Percentiles rank a stretch among this genome's conserved stretches.
phyloP scores from a whole-genome alignment of 1,140 invertebrate genomes.

The Aphelinus atriplicis region DNA sequence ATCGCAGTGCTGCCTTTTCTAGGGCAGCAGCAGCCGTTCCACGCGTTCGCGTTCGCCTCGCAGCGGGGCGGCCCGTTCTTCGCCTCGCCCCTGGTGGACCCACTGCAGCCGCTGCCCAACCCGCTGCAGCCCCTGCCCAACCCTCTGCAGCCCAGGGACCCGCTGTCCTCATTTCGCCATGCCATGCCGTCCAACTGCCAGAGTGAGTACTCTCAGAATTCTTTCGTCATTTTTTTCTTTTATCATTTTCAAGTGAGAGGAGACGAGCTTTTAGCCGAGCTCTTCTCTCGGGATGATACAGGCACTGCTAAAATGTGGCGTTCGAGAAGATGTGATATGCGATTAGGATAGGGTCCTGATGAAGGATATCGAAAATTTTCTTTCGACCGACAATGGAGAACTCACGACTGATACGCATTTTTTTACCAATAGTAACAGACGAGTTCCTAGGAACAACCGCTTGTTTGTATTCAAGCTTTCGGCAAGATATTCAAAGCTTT shows the following conservation, averaged over 20 bases:
- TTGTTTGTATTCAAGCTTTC: too few relatives aligned
- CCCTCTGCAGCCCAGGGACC: conserved; percentile 71
- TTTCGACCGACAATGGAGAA: too few relatives aligned
- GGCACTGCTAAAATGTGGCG: too few relatives aligned
- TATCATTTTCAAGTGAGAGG: not conserved
- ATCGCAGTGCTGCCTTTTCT: conserved; percentile 83
- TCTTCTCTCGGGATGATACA: too few relatives aligned
- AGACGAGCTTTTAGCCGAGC: too few relatives aligned
- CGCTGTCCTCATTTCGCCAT: conserved; percentile 83
- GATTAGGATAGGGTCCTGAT: too few relatives aligned
- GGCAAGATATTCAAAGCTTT: too few relatives aligned
- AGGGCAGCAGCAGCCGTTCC: conserved; percentile 92
- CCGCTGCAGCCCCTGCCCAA: conserved; percentile 62
- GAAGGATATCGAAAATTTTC: too few relatives aligned
- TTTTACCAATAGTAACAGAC: too few relatives aligned
- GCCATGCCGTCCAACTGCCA: conserved; percentile 87
- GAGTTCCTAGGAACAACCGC: too few relatives aligned
- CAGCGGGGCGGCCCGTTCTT: conserved; percentile 82
- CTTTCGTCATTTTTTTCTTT: not conserved
- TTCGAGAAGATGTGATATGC: too few relatives aligned
- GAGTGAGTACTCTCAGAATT: conserved; percentile 73
- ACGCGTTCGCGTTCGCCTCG: conserved; percentile 83
- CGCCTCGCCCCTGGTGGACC: conserved; percentile 74
- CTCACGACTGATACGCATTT: too few relatives aligned
- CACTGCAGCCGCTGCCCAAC: conserved; percentile 65